These are phyloP conservation scores for Ataeniobius toweri DNA, from an alignment of 2,797 vertebrate species.

Conservation along the genomic window DNA sequence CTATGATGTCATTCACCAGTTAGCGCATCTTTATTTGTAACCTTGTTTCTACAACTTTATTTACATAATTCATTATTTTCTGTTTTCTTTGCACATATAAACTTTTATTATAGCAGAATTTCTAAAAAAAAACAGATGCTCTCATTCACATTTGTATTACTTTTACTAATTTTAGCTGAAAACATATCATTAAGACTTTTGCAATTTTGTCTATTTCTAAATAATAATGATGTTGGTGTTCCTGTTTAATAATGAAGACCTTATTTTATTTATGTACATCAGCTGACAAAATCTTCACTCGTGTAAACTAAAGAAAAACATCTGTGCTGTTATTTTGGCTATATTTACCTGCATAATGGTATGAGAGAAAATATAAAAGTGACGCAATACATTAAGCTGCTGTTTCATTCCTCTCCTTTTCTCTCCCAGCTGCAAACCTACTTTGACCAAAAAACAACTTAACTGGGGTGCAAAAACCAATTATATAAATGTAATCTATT, in stretches of 20 bases:
- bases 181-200: background rate
- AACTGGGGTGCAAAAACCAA: background rate
- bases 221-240: background rate
- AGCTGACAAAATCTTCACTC: background rate
- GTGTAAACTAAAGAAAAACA: background rate
- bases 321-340: background rate
- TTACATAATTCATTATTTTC: constrained; percentile 1
- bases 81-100: background rate
- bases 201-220: background rate
- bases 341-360: background rate
- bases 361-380: background rate
- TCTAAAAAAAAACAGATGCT: background rate
- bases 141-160: background rate
- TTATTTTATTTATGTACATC: background rate
- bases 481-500: background rate
- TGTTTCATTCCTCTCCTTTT: background rate
- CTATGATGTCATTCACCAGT: background rate
- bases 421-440: background rate
- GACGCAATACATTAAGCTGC: background rate
- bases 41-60: background rate
- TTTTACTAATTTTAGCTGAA: background rate
- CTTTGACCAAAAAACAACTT: background rate
- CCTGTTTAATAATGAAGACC: background rate
- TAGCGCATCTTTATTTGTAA: background rate
- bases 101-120: background rate